Evolutionary conservation across 1,140 invertebrate genomes (phyloP), one percentile per base, ranked within the genome.

Genomic region (Listronotus oregonensis): DNA sequence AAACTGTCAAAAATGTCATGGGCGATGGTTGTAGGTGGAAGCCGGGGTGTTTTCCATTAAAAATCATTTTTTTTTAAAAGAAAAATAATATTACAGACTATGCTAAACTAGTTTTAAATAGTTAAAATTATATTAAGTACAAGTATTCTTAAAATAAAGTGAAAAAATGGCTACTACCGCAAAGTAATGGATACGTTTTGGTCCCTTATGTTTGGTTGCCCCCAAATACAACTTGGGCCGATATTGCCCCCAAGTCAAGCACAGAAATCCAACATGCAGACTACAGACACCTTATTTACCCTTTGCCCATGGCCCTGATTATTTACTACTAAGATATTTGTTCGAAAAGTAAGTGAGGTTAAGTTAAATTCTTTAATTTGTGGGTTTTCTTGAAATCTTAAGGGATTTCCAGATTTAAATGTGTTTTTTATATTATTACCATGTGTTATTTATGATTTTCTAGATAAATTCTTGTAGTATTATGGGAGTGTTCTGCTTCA

Each of bases 161-260:
- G 37, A 14, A 59, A n/a, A 49, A 65, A 66, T 69, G 64, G 44
- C 68, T n/a, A n/a, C 39, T 73, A 70, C 58, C 51, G 67, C 37
- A 69, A 58, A 57, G 42, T 70, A 14, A 42, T 73, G 50, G 80
- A 86, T 74, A 82, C 81, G 69, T 94, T 96, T 82, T 95, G 93
- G 93, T 86, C 87, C 86, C 90, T 72, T 79, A 87, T 73, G 80
- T 96, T 73, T 96, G 94, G 94, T 84, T 95, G 73, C 94, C 94
- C 62, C 92, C 93, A 65, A 94, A 94, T 79, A 89, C 88, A 62
- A 92, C 91, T 72, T 96, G 94, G 94, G 83, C 85, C n/a, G 90
- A 95, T 75, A 87, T 95, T 46, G 83, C 86, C 70, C 90, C 93
- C 17, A 92, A 86, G 66, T 84, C 90, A 46, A 89, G 86, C 69